Evolutionary conservation across 2,113 vertebrate genomes (phyloP), one percentile per base, ranked within the genome.

Genomic region (Ploceus nigricollis): DNA sequence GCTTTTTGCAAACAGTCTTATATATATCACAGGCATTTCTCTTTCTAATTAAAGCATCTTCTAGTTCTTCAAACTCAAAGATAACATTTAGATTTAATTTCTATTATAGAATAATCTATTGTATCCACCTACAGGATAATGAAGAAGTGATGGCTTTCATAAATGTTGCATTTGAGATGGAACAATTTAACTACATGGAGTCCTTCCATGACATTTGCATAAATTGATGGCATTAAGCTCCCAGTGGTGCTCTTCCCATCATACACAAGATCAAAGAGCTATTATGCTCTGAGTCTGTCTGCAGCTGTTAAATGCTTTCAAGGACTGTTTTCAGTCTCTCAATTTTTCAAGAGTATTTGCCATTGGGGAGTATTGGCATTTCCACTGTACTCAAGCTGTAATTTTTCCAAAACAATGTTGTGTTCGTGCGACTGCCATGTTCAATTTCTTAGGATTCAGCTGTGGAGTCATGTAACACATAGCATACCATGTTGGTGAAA

Each of bases 181-280:
- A 90, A 77, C 35, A 63, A 42, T 91, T 92, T 91, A 89, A 78
- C 69, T 75, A 22, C 3, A 3, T 47, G 51, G 63, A 70, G 72
- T 78, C 70, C 73, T 82, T 92, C 75, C 1, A 1, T 94, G 91
- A 91, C 33, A 95, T 82, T 93, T 91, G 70, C 89, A 93, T 95
- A 89, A 91, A 88, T 82, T 77, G 87, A 91, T 94, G 75, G 37
- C 51, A 70, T 94, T 96, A 87, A 91, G 60, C 65, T 95, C 93
- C 87, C 89, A 78, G 75, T 58, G 54, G 92, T 89, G 54, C 23
- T 86, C 42, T 91, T 93, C 81, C 77, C 60, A 75, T 84, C 77
- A 87, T n/a, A 89, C n/a, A 58, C 13, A 42, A 66, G 89, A 94
- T 89, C 72, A 94, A 96, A 96, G 83, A 91, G 37, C 76, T 82